Evolutionary conservation across 2,888 invertebrate species (phyloP).

Genomic region (Camptogramma bilineatum): DNA sequence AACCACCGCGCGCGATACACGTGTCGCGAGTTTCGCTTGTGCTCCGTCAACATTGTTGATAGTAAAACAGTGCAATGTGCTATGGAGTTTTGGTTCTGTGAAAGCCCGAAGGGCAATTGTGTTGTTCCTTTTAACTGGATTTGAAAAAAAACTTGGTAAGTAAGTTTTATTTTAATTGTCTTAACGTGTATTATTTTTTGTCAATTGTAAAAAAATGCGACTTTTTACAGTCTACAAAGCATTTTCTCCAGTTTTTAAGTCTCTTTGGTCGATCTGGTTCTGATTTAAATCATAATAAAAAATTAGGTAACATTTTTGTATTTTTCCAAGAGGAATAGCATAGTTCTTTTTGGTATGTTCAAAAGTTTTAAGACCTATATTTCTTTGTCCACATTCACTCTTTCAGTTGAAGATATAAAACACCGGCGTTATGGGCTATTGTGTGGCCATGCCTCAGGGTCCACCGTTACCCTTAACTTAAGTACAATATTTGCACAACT

Average conservation of each 20-base stretch:
- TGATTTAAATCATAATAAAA: too few species aligned
- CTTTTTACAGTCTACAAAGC: too few species aligned
- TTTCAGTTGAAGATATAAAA: conserved; percentile 34
- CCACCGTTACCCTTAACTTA: conserved; percentile 40
- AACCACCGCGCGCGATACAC: conserved; percentile 77
- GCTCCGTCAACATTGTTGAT: conserved; percentile 40
- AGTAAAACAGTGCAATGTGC: conserved; percentile 54
- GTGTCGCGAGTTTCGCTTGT: conserved; percentile 75
- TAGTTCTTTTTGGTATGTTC: not conserved
- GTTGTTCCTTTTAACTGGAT: conserved; percentile 44
- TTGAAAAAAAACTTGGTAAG: conserved; percentile 43
- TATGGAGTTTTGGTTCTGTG: conserved; percentile 74
- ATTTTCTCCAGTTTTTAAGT: too few species aligned
- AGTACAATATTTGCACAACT: conserved; percentile 30
- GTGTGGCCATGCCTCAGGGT: conserved; percentile 54
- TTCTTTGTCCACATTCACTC: conserved; percentile 9
- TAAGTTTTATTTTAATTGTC: conserved; percentile 30
- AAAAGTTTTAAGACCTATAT: conserved; percentile 1
- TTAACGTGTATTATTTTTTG: conserved; percentile 3
- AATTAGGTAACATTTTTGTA: too few species aligned
- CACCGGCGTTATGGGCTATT: conserved; percentile 63
- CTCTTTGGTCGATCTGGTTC: too few species aligned
- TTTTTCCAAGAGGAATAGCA: too few species aligned
- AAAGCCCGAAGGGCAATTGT: conserved; percentile 68
- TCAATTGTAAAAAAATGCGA: not conserved